These are phyloP conservation scores for Celastrina argiolus DNA, from an alignment of 2,888 invertebrate genomes.

Conservation along the genomic window DNA sequence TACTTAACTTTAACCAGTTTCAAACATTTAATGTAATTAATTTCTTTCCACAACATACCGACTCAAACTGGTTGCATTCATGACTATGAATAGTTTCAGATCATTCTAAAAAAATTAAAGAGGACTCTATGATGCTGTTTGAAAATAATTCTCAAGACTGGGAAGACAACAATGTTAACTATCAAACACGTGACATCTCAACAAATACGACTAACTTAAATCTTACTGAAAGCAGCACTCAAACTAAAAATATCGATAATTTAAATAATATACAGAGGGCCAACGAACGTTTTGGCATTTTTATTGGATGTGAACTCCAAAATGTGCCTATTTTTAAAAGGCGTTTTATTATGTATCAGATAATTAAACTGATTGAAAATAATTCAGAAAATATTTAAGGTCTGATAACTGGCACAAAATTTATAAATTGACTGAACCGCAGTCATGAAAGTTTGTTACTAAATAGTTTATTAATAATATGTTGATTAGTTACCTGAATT, in stretches of 20 bases:
- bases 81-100: constrained; percentile 12
- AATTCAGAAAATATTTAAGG: constrained; percentile 22
- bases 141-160: constrained; percentile 29
- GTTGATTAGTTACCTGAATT: constrained; percentile 23
- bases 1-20: constrained; percentile 21
- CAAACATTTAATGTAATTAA: constrained; percentile 21
- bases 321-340: constrained; percentile 28
- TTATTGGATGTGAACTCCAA: constrained; percentile 26
- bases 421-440: constrained; percentile 25
- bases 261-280: constrained; percentile 26
- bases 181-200: constrained; percentile 28
- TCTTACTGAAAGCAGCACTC: constrained; percentile 28
- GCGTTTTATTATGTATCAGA: constrained; percentile 27
- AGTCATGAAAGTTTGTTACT: constrained; percentile 25
- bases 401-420: constrained; percentile 25
- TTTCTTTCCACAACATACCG: constrained; percentile 23
- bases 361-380: constrained; percentile 28
- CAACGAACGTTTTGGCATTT: constrained; percentile 27
- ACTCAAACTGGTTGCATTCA: constrained; percentile 16
- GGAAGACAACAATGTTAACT: constrained; percentile 26
- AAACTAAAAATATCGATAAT: constrained; percentile 26
- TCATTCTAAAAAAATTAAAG: constrained; percentile 22
- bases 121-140: constrained; percentile 21
- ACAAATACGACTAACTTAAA: constrained; percentile 26
- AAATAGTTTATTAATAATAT: constrained; percentile 24